A percentile compares a stretch with the other conserved stretches of the same genome.
Evolutionary conservation across 92 coral and sea anemone genomes (phyloP).

Genomic region (Porites rus): DNA sequence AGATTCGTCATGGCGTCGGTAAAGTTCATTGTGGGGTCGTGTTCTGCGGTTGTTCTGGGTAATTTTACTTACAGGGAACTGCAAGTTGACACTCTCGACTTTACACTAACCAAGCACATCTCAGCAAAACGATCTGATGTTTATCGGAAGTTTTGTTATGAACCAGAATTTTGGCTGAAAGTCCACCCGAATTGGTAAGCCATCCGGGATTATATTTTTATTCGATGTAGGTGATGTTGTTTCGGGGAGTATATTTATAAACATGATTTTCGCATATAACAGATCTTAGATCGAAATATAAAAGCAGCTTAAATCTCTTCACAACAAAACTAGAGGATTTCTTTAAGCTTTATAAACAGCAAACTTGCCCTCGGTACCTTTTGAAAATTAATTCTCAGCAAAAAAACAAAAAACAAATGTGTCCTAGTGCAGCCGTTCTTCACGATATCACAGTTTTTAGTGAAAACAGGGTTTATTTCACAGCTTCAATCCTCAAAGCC

Average conservation of each 20-base stretch:
- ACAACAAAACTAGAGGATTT: no score
- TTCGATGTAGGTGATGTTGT: not conserved
- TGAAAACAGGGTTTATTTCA: no score
- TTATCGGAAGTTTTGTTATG: conserved; percentile 1
- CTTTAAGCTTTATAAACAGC: no score
- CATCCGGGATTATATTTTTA: no score
- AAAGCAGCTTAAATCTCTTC: not conserved
- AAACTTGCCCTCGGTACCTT: no score
- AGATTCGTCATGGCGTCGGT: not conserved
- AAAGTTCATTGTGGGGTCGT: not conserved
- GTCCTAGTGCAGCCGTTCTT: no score
- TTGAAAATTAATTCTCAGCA: no score
- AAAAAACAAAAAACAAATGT: no score
- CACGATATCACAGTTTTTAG: no score
- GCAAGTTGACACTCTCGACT: conserved; percentile 11
- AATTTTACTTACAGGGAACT: conserved; percentile 26
- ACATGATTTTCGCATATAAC: no score
- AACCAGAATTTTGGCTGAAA: conserved; percentile 9
- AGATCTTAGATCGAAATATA: not conserved
- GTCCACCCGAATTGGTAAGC: conserved; percentile 29
- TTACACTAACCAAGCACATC: not conserved
- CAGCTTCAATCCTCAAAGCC: no score
- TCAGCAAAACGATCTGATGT: conserved; percentile 28
- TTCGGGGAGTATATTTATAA: not conserved
- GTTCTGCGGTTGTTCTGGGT: conserved; percentile 18